Base-by-base conservation (phyloP, 2,113 vertebrate species). In the Clinocottus analis region DNA sequence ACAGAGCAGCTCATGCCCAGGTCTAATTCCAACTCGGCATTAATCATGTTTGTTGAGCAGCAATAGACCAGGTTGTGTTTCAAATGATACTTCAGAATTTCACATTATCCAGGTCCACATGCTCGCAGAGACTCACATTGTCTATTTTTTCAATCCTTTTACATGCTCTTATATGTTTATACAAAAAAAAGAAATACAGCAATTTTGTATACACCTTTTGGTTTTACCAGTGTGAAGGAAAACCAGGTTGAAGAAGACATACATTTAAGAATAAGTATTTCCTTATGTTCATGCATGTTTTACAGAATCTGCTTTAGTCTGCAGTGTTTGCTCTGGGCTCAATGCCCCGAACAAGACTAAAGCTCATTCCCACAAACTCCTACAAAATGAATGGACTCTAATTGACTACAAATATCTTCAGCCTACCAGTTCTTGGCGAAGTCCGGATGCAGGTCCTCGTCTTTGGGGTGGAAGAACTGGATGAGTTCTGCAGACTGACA, bases 401-500 rank as follows among this genome's bases (percentile, higher is more conserved):
- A 56, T 68, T 5, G 1, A 49, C 21, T 10, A 6, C 12, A 2
- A 23, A 16, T 4, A n/a, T 60, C n/a, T n/a, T 39, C 10, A 12
- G 1, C 59, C 5, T 63, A 99, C 98, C 97, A 91, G 90, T 96
- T 94, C 4, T 94, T 94, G n/a, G 95, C 79, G 39, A 98, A 96
- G 1, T 89, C 89, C 0, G 95, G 94, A 13, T 95, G 91, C 4
- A 99, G 83, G 80, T 99, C 97, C 19, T 93, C 90, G 2, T 86
- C 80, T 25, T 92, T 95, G 0, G 97, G 95, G 25, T 91, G 91
- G 55, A 99, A 96, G 91, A 99, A 98, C 72, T 82, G 84, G 17
- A 87, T 85, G 31, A 99, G 90, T 0, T 84, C 91, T 0, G 88
- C 45, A 37, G 92, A 93, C 67, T 55, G 91, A 4, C 83, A 88